These are phyloP conservation scores for Cerceris ruficornis DNA, from an alignment of 2,888 invertebrate genomes.

Conservation along the genomic window DNA sequence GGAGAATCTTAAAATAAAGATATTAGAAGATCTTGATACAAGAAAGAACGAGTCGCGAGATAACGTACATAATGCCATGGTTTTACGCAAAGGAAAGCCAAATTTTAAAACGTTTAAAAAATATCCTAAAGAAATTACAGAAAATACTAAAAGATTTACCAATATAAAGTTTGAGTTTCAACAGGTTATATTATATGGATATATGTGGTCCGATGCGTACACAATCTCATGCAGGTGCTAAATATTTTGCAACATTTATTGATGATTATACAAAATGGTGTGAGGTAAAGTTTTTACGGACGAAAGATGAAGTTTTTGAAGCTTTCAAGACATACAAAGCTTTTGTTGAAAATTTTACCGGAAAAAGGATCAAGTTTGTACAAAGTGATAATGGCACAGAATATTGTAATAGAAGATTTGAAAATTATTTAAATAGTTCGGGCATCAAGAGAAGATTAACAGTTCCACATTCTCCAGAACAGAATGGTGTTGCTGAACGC, in stretches of 20 bases:
- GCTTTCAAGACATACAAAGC: neutral
- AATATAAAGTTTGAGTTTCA: no score
- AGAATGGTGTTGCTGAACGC: conserved; percentile 17
- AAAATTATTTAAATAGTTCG: neutral
- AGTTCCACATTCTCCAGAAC: conserved; percentile 17
- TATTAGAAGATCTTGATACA: no score
- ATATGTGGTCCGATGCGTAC: neutral
- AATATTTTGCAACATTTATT: neutral
- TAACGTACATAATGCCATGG: no score
- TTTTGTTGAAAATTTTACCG: neutral
- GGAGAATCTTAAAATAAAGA: no score
- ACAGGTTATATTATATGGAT: neutral
- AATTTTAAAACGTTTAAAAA: no score
- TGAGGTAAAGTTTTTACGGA: no score
- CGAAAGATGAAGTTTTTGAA: neutral
- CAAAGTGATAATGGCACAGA: neutral
- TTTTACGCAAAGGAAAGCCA: no score
- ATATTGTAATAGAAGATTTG: neutral
- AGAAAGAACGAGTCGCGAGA: no score
- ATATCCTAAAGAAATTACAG: no score
- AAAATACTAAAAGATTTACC: no score
- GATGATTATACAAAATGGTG: neutral
- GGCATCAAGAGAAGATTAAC: conserved; percentile 19
- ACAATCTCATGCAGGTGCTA: neutral
- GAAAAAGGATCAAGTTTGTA: neutral